Conservation (phyloP, 2,888 invertebrate genomes). For the Cataglyphis rosenhaueri region DNA sequence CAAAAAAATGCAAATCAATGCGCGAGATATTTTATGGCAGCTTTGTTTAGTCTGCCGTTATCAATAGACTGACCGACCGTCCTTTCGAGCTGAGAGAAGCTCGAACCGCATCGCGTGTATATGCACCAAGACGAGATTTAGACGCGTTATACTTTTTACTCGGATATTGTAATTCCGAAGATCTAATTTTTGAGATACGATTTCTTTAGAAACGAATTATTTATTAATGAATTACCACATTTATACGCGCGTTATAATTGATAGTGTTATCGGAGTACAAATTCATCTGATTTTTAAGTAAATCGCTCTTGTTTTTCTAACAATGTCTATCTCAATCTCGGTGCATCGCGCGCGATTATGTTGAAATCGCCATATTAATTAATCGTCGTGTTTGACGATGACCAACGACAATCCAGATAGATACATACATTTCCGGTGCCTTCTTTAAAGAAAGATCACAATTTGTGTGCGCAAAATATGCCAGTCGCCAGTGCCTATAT, state of each 20-base stretch:
- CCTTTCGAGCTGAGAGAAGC: constrained; percentile 58
- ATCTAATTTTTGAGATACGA: background rate
- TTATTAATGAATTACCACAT: background rate
- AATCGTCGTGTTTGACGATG: constrained; percentile 45
- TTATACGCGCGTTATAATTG: background rate
- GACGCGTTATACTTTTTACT: background rate
- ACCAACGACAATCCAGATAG: constrained; percentile 47
- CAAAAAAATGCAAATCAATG: background rate
- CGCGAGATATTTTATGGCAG: constrained; percentile 21
- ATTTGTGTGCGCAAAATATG: background rate
- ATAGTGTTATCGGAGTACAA: background rate
- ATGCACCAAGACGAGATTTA: constrained; percentile 46
- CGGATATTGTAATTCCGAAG: background rate
- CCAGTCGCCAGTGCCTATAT: constrained; percentile 19
- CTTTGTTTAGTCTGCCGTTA: constrained; percentile 68
- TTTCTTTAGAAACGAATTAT: background rate
- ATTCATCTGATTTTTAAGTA: background rate
- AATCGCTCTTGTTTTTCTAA: background rate
- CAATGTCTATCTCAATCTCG: background rate
- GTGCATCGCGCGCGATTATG: constrained; percentile 30
- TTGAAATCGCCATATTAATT: constrained; percentile 68
- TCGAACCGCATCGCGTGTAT: constrained; percentile 36
- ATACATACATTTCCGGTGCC: constrained; percentile 71
- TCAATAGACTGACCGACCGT: constrained; percentile 78
- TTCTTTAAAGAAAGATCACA: constrained; percentile 62